Percentiles rank a stretch among this genome's conserved stretches.
Evolutionary conservation across 2,113 vertebrate genomes (phyloP).

Genomic region (Myrmecobius fasciatus): DNA sequence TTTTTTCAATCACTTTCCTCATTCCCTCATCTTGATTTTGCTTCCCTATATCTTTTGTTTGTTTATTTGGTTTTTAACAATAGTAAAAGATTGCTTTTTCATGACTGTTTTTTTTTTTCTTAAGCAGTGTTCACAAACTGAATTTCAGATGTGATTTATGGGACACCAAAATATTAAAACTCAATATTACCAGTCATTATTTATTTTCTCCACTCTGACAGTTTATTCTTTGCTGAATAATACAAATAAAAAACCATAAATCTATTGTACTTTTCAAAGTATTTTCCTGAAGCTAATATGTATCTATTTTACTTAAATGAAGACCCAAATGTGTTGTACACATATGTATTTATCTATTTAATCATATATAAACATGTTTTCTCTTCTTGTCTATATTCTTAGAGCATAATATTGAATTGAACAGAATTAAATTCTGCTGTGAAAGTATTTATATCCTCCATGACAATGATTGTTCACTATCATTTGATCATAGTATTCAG

Average conservation of each 20-base stretch:
- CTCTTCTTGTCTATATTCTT: neutral
- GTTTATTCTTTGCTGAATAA: constrained; percentile 67
- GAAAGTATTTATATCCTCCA: neutral
- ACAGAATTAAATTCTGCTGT: too few species aligned
- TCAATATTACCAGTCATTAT: constrained; percentile 67
- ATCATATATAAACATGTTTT: neutral
- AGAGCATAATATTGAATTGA: constrained; percentile 46
- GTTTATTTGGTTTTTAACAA: neutral
- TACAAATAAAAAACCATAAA: constrained; percentile 68
- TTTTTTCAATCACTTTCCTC: neutral
- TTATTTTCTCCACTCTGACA: constrained; percentile 69
- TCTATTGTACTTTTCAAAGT: constrained; percentile 55
- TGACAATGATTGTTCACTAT: constrained; percentile 52
- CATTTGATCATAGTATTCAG: constrained; percentile 33
- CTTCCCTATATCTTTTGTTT: neutral
- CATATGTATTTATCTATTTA: neutral
- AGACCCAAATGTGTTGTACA: neutral
- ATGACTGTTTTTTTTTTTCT: constrained; percentile 48
- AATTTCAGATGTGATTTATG: constrained; percentile 66
- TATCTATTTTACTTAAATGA: constrained; percentile 48
- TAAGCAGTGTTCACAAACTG: constrained; percentile 53
- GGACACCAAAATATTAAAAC: constrained; percentile 66
- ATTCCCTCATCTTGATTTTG: neutral
- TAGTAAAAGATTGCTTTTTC: constrained; percentile 48
- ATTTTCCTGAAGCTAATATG: constrained; percentile 50